These are phyloP conservation scores for Maconellicoccus hirsutus DNA, from an alignment of 1,140 invertebrate species.

Conservation along the genomic window DNA sequence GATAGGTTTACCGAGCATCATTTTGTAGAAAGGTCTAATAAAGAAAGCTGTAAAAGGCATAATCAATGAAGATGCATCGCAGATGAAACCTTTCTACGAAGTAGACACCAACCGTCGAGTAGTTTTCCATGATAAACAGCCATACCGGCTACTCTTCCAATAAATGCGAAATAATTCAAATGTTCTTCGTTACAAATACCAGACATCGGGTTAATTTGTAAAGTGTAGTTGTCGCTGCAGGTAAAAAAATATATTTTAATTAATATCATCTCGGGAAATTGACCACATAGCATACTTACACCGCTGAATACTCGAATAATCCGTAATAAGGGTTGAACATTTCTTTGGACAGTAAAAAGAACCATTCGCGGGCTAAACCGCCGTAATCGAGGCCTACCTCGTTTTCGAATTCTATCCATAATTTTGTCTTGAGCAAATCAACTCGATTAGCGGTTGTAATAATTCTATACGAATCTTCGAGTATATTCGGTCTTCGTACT, in stretches of 20 bases:
- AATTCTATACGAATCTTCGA: constrained; percentile 91
- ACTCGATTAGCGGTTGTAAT: constrained; percentile 72
- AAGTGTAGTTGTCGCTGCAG: constrained; percentile 89
- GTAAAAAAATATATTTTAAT: constrained; percentile 26
- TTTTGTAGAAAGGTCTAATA: constrained; percentile 98
- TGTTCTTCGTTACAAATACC: constrained; percentile 96
- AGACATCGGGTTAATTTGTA: constrained; percentile 97
- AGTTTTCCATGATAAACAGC: constrained; percentile 97
- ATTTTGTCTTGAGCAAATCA: constrained; percentile 86
- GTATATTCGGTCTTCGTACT: constrained; percentile 72
- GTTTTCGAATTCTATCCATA: constrained; percentile 98
- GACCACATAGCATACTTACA: constrained; percentile 46
- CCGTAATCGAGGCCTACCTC: constrained; percentile 97
- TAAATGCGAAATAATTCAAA: constrained; percentile 96
- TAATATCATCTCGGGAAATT: not conserved
- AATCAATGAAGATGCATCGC: not conserved
- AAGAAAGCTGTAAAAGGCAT: constrained; percentile 70
- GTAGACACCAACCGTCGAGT: constrained; percentile 66
- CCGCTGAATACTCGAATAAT: constrained; percentile 96
- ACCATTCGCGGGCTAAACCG: constrained; percentile 93
- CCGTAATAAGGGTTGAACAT: constrained; percentile 99
- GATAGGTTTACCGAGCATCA: constrained; percentile 94
- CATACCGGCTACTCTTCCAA: constrained; percentile 94
- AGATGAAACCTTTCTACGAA: not conserved
- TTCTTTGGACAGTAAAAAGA: constrained; percentile 95